Evolutionary conservation across 2,888 invertebrate species (phyloP).

Genomic region (Fragum sueziense): DNA sequence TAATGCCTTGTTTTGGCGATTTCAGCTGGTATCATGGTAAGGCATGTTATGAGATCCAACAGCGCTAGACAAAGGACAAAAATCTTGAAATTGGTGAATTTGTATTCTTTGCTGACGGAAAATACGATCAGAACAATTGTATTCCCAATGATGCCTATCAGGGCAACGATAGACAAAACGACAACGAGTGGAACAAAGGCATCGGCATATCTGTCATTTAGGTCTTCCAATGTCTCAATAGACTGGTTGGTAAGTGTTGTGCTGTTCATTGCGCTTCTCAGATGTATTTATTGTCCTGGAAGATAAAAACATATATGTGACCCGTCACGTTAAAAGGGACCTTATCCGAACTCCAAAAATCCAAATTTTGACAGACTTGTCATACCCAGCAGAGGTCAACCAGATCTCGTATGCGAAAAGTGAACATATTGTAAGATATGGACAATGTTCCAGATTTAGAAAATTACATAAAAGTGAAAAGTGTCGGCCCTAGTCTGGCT

Average conservation of each 20-base stretch:
- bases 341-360: no score
- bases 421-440: no score
- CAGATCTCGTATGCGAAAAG: no score
- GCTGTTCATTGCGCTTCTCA: neutral
- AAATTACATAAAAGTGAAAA: no score
- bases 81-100: constrained; percentile 43
- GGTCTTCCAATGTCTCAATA: constrained; percentile 32
- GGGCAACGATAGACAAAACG: constrained; percentile 31
- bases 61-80: constrained; percentile 42
- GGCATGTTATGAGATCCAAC: constrained; percentile 48
- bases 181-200: constrained; percentile 40
- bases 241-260: neutral
- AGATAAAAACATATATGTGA: no score
- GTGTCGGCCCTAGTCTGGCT: no score
- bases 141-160: constrained; percentile 47
- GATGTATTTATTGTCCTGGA: no score
- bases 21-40: constrained; percentile 42
- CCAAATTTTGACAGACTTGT: no score
- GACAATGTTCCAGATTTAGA: no score
- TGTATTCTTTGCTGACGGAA: constrained; percentile 34
- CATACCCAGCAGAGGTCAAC: no score
- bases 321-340: no score
- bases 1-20: constrained; percentile 39
- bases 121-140: constrained; percentile 39
- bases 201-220: constrained; percentile 42